Evolutionary conservation across 2,113 vertebrate genomes (phyloP).

Genomic region (Brachirus orientalis): DNA sequence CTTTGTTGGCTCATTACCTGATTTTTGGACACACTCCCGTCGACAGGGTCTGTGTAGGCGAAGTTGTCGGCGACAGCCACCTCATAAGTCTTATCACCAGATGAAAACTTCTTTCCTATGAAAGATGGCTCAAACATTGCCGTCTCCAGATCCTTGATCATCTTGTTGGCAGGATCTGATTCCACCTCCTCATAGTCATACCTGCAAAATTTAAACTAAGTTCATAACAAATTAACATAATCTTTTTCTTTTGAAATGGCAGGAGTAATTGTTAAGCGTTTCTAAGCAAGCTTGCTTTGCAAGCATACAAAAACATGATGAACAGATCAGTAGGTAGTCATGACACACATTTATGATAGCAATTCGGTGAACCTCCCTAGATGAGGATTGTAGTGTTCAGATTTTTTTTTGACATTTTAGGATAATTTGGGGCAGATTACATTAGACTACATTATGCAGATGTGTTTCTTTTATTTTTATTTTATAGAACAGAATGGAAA

Average conservation of each 20-base stretch:
- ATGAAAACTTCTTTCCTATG: conserved; percentile 88
- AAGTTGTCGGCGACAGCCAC: conserved; percentile 96
- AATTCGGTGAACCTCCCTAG: too few relatives aligned
- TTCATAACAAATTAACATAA: neutral
- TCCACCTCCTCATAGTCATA: conserved; percentile 99
- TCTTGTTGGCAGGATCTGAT: conserved; percentile 91
- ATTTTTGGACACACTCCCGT: conserved; percentile 94
- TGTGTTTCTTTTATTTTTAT: neutral
- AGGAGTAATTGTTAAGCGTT: neutral
- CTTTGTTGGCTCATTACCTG: conserved; percentile 84
- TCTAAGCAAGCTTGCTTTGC: neutral
- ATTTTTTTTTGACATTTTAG: too few relatives aligned
- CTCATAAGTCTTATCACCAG: conserved; percentile 89
- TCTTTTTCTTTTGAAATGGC: neutral
- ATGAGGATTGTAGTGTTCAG: too few relatives aligned
- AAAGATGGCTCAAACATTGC: conserved; percentile 90
- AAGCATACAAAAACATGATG: too few relatives aligned
- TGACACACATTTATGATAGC: too few relatives aligned
- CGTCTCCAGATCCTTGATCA: conserved; percentile 93
- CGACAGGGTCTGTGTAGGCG: conserved; percentile 94
- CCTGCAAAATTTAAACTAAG: conserved; percentile 67
- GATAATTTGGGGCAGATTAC: too few relatives aligned
- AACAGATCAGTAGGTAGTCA: too few relatives aligned
- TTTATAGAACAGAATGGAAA: neutral
- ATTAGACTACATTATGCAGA: too few relatives aligned